Evolutionary conservation across 92 coral and sea anemone species (phyloP).

Genomic region (Plumapathes pennacea): DNA sequence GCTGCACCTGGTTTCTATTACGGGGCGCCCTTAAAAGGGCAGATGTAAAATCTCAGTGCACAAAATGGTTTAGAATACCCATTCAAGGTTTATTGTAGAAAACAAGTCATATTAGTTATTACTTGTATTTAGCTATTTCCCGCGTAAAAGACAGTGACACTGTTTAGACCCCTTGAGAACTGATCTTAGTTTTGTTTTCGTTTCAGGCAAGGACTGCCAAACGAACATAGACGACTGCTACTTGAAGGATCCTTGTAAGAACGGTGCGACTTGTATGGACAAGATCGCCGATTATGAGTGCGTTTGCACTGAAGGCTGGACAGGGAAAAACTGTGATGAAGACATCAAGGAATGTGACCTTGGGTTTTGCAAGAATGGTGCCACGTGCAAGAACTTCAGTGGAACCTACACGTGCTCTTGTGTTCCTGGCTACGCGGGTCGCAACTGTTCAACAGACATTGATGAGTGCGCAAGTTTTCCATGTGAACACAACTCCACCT

Average conservation of each 20-base stretch:
- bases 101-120: no score
- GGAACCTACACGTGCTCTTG: slow-evolving; percentile 54
- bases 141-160: no score
- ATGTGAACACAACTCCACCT: slow-evolving; percentile 63
- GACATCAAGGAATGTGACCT: slow-evolving; percentile 64
- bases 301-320: slow-evolving; percentile 61
- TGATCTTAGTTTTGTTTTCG: no score
- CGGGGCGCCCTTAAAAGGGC: no score
- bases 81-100: no score
- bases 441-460: slow-evolving; percentile 69
- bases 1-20: no score
- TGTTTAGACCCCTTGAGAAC: no score
- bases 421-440: slow-evolving; percentile 68
- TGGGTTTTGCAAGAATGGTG: slow-evolving; percentile 72
- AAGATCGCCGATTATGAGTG: slow-evolving; percentile 19
- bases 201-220: slow-evolving; percentile 14
- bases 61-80: no score
- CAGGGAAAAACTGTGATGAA: slow-evolving; percentile 37
- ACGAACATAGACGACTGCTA: slow-evolving; percentile 8
- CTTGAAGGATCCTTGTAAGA: slow-evolving; percentile 12
- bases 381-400: slow-evolving; percentile 57
- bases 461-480: slow-evolving; percentile 67
- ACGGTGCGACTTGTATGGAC: slow-evolving; percentile 48
- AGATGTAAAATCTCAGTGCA: no score
- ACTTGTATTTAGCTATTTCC: no score